phyloP scores from a whole-genome alignment of 2,888 invertebrate genomes.

The Stenchaetothrips biformis region DNA sequence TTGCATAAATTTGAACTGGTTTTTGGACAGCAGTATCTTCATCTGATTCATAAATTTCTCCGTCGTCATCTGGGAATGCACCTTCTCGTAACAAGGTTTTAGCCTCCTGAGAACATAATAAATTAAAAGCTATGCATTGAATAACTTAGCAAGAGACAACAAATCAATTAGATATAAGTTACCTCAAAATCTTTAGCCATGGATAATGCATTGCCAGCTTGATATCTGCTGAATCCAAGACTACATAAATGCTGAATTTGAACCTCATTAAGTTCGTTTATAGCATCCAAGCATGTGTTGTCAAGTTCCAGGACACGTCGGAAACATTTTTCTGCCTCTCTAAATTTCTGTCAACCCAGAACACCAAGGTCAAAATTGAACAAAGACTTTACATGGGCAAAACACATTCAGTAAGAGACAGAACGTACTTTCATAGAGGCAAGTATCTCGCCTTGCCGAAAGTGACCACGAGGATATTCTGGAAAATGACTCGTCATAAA shows the following conservation, averaged over 20 bases:
- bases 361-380: neutral
- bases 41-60: conserved; percentile 15
- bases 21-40: conserved; percentile 18
- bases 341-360: neutral
- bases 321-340: conserved; percentile 11
- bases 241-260: conserved; percentile 11
- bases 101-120: neutral
- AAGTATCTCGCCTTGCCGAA: conserved; percentile 31
- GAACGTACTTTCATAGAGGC: neutral
- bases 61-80: conserved; percentile 17
- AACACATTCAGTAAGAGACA: neutral
- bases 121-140: no score
- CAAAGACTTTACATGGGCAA: no score
- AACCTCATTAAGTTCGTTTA: neutral
- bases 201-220: conserved; percentile 4
- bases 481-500: conserved; percentile 28
- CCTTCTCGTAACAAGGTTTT: neutral
- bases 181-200: conserved; percentile 9
- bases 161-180: neutral
- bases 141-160: neutral
- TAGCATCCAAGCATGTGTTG: neutral
- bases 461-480: conserved; percentile 30
- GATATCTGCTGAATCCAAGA: neutral
- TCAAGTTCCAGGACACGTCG: neutral
- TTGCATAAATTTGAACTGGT: neutral